Conservation (phyloP, 2,797 vertebrate genomes). For the Gymnodraco acuticeps region DNA sequence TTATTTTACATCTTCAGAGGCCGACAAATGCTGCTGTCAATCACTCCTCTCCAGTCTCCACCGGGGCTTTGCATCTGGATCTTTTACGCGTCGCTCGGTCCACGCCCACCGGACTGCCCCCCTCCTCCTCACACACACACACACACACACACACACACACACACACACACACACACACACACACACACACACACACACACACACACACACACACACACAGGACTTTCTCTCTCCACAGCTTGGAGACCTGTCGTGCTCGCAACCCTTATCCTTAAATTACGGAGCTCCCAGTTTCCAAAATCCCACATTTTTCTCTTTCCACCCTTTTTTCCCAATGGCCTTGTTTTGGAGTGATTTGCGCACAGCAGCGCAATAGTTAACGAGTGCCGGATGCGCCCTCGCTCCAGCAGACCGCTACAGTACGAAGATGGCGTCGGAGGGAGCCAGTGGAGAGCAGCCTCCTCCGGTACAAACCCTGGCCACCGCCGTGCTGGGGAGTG, state of each 20-base stretch:
- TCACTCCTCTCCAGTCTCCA: conserved; percentile 58
- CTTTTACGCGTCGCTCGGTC: conserved; percentile 57
- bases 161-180: conserved; percentile 30
- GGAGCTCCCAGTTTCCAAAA: not conserved
- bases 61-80: conserved; percentile 75
- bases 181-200: conserved; percentile 35
- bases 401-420: conserved; percentile 86
- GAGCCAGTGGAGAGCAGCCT: conserved; percentile 91
- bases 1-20: conserved; percentile 17
- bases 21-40: conserved; percentile 67
- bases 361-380: conserved; percentile 83
- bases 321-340: conserved; percentile 27
- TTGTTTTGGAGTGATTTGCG: conserved; percentile 50
- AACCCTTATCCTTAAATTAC: not conserved
- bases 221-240: conserved; percentile 9
- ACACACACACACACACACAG: conserved; percentile 12
- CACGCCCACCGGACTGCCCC: conserved; percentile 61
- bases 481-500: conserved; percentile 80
- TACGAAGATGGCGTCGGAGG: conserved; percentile 97
- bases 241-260: conserved; percentile 26
- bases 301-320: not conserved
- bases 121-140: conserved; percentile 20
- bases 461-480: conserved; percentile 85
- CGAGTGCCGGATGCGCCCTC: conserved; percentile 77
- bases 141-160: conserved; percentile 32